Base-by-base conservation (phyloP, 2,888 invertebrate species). In the Trichogramma dendrolimi region DNA sequence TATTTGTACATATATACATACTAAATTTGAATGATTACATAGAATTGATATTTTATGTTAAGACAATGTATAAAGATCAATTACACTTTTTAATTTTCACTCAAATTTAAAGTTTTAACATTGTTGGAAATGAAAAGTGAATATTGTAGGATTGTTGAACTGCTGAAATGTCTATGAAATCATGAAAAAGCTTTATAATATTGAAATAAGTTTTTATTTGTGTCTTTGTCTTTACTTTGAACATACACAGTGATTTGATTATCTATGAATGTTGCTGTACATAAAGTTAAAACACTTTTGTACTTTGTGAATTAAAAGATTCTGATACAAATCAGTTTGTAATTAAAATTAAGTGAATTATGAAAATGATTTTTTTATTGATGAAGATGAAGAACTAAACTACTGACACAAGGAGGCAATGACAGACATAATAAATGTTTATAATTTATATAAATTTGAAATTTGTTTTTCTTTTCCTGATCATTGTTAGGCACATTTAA, bases 271-370 rank as follows among this genome's bases (percentile, higher is more conserved):
- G 57, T 70, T 70, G 62, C 65, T 69, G 73, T 72, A 75, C 75
- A 75, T 68, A 75, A 75, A 75, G 74, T 74, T 75, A 75, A 75
- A 75, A 75, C 74, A 74, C 74, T 75, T 75, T 75, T 75, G 75
- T 75, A 75, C 75, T 74, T 68, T 67, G 64, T 67, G 70, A 70
- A 67, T 72, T 71, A 70, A 69, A 69, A 72, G 70, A 69, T 72
- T 69, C 70, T 70, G 72, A 74, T 75, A 27, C 27, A 75, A 75
- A 72, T 75, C 72, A 74, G 68, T 73, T 70, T 63, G 68, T 61
- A 70, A 68, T 71, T 69, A 54, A 62, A 61, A 56, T 61, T 58
- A 53, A 58, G 68, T 63, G 55, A 61, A 65, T 60, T 67, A 67
- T 67, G 66, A 67, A 66, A 62, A 65, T 65, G 61, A 61, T 55